phyloP scores from a whole-genome alignment of 2,113 vertebrate species.

The Cyphomyrus discorhynchus region DNA sequence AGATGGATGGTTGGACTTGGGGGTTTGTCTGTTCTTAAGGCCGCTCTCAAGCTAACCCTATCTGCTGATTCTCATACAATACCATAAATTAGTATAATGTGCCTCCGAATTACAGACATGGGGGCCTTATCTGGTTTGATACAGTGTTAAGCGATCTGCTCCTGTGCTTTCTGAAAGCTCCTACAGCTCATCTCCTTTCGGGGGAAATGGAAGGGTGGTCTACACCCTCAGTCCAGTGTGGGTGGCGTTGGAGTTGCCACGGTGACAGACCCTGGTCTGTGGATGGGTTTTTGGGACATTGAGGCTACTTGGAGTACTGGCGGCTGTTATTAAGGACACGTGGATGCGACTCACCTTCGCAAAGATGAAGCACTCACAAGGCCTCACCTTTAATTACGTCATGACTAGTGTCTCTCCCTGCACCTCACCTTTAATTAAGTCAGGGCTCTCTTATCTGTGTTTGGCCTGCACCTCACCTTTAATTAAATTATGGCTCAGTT shows the following conservation, averaged over 20 bases:
- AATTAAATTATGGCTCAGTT: background rate
- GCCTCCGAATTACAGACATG: background rate
- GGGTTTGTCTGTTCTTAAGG: background rate
- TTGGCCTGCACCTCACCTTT: background rate
- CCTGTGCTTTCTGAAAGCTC: background rate
- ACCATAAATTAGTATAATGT: background rate
- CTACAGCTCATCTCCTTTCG: background rate
- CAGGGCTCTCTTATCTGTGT: background rate
- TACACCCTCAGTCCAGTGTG: background rate
- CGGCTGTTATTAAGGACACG: slow-evolving; percentile 53
- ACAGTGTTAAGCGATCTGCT: background rate
- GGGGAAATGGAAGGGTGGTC: background rate
- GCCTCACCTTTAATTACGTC: background rate
- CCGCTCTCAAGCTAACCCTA: background rate
- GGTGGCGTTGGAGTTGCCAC: background rate
- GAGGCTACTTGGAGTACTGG: slow-evolving; percentile 47
- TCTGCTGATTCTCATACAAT: background rate
- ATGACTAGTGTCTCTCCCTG: background rate
- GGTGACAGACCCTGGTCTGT: background rate
- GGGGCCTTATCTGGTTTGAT: background rate
- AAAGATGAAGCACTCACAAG: slow-evolving; percentile 41
- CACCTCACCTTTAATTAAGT: background rate
- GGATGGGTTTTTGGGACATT: slow-evolving; percentile 40
- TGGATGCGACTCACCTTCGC: slow-evolving; percentile 51
- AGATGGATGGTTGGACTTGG: background rate